A percentile compares a stretch with the other conserved stretches of the same genome.
Conservation (phyloP, 2,888 invertebrate genomes). For the Slavum lentiscoides region DNA sequence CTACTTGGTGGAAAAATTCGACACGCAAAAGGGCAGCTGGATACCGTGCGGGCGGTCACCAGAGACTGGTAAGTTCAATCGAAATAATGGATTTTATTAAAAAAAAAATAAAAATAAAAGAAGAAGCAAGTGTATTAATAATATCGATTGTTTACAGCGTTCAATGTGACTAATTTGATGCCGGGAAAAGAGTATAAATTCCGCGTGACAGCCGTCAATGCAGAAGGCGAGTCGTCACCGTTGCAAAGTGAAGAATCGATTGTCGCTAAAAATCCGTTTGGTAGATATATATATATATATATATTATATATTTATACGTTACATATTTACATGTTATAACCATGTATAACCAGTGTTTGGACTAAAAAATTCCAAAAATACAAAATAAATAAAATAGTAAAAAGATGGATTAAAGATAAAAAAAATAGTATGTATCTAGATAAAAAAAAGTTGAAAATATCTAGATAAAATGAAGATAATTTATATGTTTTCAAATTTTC, state of each 20-base stretch:
- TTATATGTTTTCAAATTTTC: too few relatives aligned
- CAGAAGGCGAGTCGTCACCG: slow-evolving; percentile 95
- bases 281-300: slow-evolving; percentile 58
- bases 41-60: slow-evolving; percentile 81
- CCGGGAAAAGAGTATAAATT: slow-evolving; percentile 94
- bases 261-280: slow-evolving; percentile 96
- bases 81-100: too few relatives aligned
- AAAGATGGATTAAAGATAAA: too few relatives aligned
- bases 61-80: slow-evolving; percentile 70
- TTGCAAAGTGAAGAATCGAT: slow-evolving; percentile 82
- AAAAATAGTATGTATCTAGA: too few relatives aligned
- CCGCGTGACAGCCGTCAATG: slow-evolving; percentile 92
- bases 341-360: too few relatives aligned
- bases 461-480: too few relatives aligned
- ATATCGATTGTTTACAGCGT: slow-evolving; percentile 62
- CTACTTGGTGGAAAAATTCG: slow-evolving; percentile 94
- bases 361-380: too few relatives aligned
- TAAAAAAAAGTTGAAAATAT: too few relatives aligned
- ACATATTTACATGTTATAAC: too few relatives aligned
- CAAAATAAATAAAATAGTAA: too few relatives aligned
- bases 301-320: too few relatives aligned
- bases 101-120: neutral
- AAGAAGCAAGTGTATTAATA: neutral
- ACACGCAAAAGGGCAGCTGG: slow-evolving; percentile 86
- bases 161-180: slow-evolving; percentile 82